These are phyloP conservation scores for Cathartes aura DNA, from an alignment of 2,113 vertebrate genomes.

Conservation along the genomic window DNA sequence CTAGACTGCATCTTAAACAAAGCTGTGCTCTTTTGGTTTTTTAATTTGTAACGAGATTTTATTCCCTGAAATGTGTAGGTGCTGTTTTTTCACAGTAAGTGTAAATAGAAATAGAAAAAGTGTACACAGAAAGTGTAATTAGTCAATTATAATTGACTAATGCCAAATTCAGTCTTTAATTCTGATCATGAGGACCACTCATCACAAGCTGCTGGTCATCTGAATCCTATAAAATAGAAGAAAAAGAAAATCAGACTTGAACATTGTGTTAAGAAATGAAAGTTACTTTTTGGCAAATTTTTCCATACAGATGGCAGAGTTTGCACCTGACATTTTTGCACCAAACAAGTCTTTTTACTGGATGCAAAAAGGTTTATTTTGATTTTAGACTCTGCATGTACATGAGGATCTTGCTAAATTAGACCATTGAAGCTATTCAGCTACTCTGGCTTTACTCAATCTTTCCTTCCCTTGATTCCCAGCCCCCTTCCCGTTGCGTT, in stretches of 20 bases:
- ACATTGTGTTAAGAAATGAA: neutral
- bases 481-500: neutral
- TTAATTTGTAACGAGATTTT: neutral
- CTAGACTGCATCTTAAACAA: neutral
- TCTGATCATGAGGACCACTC: slow-evolving; percentile 46
- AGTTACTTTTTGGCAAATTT: neutral
- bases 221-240: slow-evolving; percentile 57
- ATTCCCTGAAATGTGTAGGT: neutral
- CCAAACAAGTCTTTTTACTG: neutral
- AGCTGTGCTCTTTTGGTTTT: neutral
- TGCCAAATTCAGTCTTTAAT: neutral
- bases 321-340: neutral
- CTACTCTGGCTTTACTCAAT: neutral
- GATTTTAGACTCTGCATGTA: neutral
- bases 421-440: neutral
- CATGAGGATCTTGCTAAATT: neutral
- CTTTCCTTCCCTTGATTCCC: neutral
- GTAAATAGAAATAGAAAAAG: neutral
- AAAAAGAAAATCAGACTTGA: neutral
- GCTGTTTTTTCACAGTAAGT: neutral
- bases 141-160: neutral
- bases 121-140: no score
- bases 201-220: slow-evolving; percentile 69
- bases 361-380: neutral
- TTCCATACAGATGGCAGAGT: neutral